These are phyloP conservation scores for Drosophila watanabei DNA, from an alignment of 1,140 invertebrate species.

Conservation along the genomic window DNA sequence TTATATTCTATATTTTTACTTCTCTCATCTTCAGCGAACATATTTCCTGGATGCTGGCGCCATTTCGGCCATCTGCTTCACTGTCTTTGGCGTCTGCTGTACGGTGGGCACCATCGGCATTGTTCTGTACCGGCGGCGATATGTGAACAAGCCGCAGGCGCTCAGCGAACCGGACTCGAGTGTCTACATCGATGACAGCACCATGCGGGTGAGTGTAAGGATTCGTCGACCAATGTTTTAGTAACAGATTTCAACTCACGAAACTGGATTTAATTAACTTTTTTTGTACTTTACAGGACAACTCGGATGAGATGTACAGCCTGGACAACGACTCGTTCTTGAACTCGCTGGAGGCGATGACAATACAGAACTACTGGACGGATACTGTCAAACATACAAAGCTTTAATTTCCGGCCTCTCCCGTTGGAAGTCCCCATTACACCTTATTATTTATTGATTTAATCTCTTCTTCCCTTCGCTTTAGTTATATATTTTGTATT, in stretches of 20 bases:
- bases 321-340: conserved; percentile 96
- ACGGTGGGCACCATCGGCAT: conserved; percentile 90
- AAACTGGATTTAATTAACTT: neutral
- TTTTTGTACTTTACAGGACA: conserved; percentile 88
- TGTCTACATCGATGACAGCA: conserved; percentile 95
- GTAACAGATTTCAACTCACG: fast-evolving
- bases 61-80: conserved; percentile 91
- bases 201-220: conserved; percentile 91
- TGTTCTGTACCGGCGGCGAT: conserved; percentile 91
- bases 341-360: conserved; percentile 96
- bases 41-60: conserved; percentile 89
- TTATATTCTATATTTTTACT: neutral
- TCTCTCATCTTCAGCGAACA: conserved; percentile 47
- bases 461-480: neutral
- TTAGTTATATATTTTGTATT: conserved; percentile 10
- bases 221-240: conserved; percentile 56
- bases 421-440: conserved; percentile 28
- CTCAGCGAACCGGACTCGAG: conserved; percentile 94
- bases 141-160: conserved; percentile 93
- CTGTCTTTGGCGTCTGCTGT: conserved; percentile 89
- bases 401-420: conserved; percentile 87
- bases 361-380: conserved; percentile 97
- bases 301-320: conserved; percentile 96
- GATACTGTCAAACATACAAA: conserved; percentile 96
- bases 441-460: conserved; percentile 15